Evolutionary conservation across 2,888 invertebrate genomes (phyloP).

Genomic region (Pseudococcus viburni): DNA sequence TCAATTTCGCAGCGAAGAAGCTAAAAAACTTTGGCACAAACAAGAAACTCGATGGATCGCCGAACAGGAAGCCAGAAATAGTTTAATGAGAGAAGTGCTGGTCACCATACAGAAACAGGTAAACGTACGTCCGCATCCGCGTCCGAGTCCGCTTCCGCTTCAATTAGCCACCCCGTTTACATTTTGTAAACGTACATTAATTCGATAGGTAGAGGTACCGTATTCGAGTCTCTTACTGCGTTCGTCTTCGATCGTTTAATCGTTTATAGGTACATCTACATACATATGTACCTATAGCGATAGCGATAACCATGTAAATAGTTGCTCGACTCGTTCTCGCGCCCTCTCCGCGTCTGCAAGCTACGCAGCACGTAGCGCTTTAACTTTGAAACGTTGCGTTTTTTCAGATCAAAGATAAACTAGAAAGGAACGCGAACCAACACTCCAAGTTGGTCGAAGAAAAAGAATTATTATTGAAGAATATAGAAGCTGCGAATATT

Average conservation of each 20-base stretch:
- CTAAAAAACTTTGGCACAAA: conserved; percentile 64
- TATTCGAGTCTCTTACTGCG: too few species aligned
- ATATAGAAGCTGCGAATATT: conserved; percentile 50
- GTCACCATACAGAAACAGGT: conserved; percentile 62
- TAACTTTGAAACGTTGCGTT: neutral
- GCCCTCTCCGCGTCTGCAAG: too few species aligned
- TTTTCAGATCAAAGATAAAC: conserved; percentile 58
- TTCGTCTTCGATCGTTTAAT: too few species aligned
- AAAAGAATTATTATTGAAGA: conserved; percentile 53
- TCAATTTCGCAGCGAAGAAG: conserved; percentile 65
- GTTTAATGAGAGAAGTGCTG: conserved; percentile 64
- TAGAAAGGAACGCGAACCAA: conserved; percentile 53
- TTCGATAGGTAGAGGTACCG: too few species aligned
- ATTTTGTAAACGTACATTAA: too few species aligned
- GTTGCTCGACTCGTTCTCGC: too few species aligned
- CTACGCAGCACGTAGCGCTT: too few species aligned
- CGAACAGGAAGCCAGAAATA: conserved; percentile 66
- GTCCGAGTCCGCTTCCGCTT: too few species aligned
- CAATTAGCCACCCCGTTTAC: too few species aligned
- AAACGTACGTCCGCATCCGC: neutral
- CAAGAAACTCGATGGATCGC: conserved; percentile 64
- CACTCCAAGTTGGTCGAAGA: conserved; percentile 52
- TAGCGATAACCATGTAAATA: too few species aligned
- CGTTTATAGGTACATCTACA: neutral
- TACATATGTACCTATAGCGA: neutral